Conservation (phyloP, 2,888 invertebrate species). For the Hybos culiciformis region DNA sequence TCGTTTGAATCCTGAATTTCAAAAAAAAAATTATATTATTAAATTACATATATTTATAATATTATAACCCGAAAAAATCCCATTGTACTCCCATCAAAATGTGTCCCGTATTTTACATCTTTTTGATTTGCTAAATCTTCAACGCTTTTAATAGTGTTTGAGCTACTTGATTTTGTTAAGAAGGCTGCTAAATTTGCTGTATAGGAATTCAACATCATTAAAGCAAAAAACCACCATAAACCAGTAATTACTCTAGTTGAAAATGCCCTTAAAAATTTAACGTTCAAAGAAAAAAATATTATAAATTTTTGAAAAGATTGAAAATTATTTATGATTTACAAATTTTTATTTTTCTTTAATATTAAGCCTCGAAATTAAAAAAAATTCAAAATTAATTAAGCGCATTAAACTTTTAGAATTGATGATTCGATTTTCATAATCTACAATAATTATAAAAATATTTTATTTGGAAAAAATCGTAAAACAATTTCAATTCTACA, state of each 20-base stretch:
- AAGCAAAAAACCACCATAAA: conserved; percentile 88
- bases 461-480: too few relatives aligned
- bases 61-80: conserved; percentile 68
- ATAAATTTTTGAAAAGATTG: too few relatives aligned
- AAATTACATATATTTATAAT: conserved; percentile 27
- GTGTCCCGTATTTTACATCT: conserved; percentile 92
- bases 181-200: conserved; percentile 92
- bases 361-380: too few relatives aligned
- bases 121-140: conserved; percentile 87
- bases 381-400: too few relatives aligned
- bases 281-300: too few relatives aligned
- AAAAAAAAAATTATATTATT: not conserved
- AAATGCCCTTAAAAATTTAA: conserved; percentile 54
- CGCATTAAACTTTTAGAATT: too few relatives aligned
- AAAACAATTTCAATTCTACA: too few relatives aligned
- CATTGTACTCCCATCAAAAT: conserved; percentile 77
- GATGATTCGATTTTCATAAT: too few relatives aligned
- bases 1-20: conserved; percentile 65
- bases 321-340: too few relatives aligned
- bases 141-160: conserved; percentile 74
- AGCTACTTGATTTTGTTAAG: conserved; percentile 78
- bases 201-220: conserved; percentile 85
- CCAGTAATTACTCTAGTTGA: conserved; percentile 80
- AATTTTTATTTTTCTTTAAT: too few relatives aligned
- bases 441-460: too few relatives aligned